These are phyloP conservation scores for Aphis craccivora DNA, from an alignment of 1,140 invertebrate species.

Conservation along the genomic window DNA sequence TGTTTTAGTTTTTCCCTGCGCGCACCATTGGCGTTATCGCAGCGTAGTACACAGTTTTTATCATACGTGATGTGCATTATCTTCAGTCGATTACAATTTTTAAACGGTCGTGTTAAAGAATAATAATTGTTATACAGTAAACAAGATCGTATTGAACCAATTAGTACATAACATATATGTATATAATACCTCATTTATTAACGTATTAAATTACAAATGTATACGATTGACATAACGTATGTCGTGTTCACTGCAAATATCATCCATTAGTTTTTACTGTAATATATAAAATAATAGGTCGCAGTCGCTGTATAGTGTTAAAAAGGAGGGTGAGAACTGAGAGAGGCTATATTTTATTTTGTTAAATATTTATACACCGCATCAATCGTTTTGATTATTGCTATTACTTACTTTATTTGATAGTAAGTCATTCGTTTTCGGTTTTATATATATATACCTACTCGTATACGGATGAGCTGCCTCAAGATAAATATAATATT, in stretches of 20 bases:
- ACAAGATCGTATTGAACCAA: slow-evolving; percentile 2
- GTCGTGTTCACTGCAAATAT: not conserved
- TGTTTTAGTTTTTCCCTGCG: not conserved
- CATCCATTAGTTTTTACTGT: not conserved
- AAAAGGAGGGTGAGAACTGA: too few relatives aligned
- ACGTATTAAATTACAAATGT: not conserved
- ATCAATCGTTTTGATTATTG: too few relatives aligned
- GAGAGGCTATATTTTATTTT: too few relatives aligned
- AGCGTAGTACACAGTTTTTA: not conserved
- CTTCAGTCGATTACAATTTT: not conserved
- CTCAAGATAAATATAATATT: too few relatives aligned
- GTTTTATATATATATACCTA: too few relatives aligned
- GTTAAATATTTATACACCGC: too few relatives aligned
- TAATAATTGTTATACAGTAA: not conserved
- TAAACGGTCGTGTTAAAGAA: slow-evolving; percentile 18
- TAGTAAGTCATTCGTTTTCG: too few relatives aligned
- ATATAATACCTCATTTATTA: not conserved
- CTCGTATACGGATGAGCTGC: too few relatives aligned
- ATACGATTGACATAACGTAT: not conserved
- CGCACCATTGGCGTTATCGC: not conserved
- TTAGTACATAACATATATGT: not conserved
- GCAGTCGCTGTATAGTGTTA: not conserved
- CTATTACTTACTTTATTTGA: too few relatives aligned
- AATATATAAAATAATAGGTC: too few relatives aligned
- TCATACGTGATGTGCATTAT: slow-evolving; percentile 41